Percentiles rank a stretch among this genome's conserved stretches.
These are phyloP conservation scores for Agrochola lota DNA, from an alignment of 2,888 invertebrate genomes.

Conservation along the genomic window DNA sequence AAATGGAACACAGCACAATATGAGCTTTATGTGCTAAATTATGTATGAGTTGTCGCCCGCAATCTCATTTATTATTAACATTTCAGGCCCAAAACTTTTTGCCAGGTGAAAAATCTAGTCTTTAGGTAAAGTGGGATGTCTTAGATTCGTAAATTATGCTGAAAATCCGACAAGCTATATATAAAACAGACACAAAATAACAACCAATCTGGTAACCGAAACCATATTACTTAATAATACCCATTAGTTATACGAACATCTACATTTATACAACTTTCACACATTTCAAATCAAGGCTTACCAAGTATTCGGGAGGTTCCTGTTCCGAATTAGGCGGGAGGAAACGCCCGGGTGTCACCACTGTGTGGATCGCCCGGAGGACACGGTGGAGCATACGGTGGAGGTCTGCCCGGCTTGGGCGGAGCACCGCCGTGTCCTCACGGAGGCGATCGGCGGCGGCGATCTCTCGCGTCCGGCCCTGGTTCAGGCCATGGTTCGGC, in stretches of 20 bases:
- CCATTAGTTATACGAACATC: too few species aligned
- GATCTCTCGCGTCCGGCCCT: too few species aligned
- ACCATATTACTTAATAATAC: neutral
- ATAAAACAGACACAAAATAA: neutral
- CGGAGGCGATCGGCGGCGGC: too few species aligned
- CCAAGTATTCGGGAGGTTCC: too few species aligned
- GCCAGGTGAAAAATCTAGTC: conserved; percentile 50
- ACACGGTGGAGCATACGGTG: too few species aligned
- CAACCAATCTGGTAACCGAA: neutral
- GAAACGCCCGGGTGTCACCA: too few species aligned
- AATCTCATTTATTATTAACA: conserved; percentile 77
- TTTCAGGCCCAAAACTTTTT: conserved; percentile 58
- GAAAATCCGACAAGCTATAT: neutral
- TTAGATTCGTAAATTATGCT: conserved; percentile 22
- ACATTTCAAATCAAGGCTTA: neutral
- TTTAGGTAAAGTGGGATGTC: conserved; percentile 20
- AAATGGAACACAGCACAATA: conserved; percentile 59
- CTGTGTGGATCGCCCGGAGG: too few species aligned
- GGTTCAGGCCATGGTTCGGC: too few species aligned
- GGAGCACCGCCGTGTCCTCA: too few species aligned
- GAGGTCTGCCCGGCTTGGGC: too few species aligned
- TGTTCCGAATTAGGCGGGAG: too few species aligned
- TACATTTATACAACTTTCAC: too few species aligned
- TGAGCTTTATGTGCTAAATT: conserved; percentile 70
- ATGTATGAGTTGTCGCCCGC: conserved; percentile 71